Percentiles rank a stretch among this genome's conserved stretches.
phyloP scores from a whole-genome alignment of 2,888 invertebrate species.

The Pardosa pseudoannulata region DNA sequence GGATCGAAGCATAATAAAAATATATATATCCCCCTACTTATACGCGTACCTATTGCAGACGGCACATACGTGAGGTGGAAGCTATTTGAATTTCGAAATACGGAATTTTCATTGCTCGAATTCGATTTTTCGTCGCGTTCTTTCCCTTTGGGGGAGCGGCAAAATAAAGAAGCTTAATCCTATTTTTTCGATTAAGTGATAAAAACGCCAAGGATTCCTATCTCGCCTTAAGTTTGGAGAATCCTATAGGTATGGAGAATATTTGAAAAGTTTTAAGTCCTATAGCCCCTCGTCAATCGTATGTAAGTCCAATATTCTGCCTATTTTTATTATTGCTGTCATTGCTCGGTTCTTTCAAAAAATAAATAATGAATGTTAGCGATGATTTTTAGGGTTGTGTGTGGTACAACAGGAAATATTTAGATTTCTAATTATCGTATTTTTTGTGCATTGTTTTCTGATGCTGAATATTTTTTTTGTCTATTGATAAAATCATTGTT shows the following conservation, averaged over 20 bases:
- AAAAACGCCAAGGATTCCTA: conserved; percentile 69
- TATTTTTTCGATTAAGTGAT: conserved; percentile 72
- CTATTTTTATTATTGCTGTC: not conserved
- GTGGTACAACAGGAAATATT: not conserved
- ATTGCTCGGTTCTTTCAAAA: not conserved
- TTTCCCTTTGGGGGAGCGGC: conserved; percentile 29
- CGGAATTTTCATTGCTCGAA: conserved; percentile 53
- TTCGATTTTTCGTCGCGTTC: conserved; percentile 59
- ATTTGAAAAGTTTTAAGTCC: conserved; percentile 60
- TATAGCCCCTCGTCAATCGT: not conserved
- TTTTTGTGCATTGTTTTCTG: not conserved
- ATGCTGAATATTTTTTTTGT: too few relatives aligned
- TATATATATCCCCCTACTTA: conserved; percentile 44
- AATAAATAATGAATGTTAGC: too few relatives aligned
- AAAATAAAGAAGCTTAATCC: conserved; percentile 72
- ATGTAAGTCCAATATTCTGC: not conserved
- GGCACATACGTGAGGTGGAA: conserved; percentile 45
- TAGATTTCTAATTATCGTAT: not conserved
- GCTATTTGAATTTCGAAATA: conserved; percentile 66
- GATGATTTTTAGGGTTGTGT: too few relatives aligned
- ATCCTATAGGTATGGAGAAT: conserved; percentile 37
- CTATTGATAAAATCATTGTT: too few relatives aligned
- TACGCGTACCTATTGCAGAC: conserved; percentile 57
- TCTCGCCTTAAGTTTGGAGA: conserved; percentile 16
- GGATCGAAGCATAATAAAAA: conserved; percentile 32